Evolutionary conservation across 2,113 vertebrate genomes (phyloP), one percentile per base, ranked within the genome.

Genomic region (Malurus alboscapulatus): DNA sequence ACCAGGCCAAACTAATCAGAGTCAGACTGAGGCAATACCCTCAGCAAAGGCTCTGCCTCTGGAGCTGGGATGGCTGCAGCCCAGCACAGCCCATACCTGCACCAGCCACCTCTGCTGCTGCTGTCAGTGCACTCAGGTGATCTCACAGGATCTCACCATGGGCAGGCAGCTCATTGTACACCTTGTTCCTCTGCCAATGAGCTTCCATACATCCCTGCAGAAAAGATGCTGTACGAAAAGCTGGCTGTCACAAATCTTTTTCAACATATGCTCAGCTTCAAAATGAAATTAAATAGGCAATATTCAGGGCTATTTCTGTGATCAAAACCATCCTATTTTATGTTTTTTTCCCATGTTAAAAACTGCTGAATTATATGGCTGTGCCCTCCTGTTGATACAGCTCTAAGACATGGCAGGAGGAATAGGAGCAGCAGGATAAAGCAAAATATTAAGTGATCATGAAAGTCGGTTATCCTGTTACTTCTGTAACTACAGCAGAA

Each of bases 141-240:
- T 38, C 3, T 57, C 40, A 2, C 12, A 0, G 11, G 12, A 22
- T 24, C 17, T 51, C 44, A 4, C 16, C 0, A 0, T 13, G 40
- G 61, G 53, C 44, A 34, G 54, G 20, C 21, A 72, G 62, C 17
- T 8, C 32, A 2, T 22, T 17, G 69, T 44, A 14, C 50, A 45
- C 42, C 45, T 73, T 29, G 14, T 12, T 68, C 62, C 25, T 32
- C 24, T 36, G 73, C 65, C 90, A 88, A 1, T 4, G 83, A 79
- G 45, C 24, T 83, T 73, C 81, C 47, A 25, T 7, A 15, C 67
- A 14, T 9, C 14, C 17, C 47, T 87, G 54, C 65, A 67, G 26
- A 36, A 61, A 86, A 62, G 51, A 38, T 38, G 40, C 30, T 67
- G 7, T 17, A 30, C 6, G 34, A 27, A 66, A 67, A 66, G 27